phyloP scores from a whole-genome alignment of 2,113 vertebrate genomes.

The Willisornis vidua region DNA sequence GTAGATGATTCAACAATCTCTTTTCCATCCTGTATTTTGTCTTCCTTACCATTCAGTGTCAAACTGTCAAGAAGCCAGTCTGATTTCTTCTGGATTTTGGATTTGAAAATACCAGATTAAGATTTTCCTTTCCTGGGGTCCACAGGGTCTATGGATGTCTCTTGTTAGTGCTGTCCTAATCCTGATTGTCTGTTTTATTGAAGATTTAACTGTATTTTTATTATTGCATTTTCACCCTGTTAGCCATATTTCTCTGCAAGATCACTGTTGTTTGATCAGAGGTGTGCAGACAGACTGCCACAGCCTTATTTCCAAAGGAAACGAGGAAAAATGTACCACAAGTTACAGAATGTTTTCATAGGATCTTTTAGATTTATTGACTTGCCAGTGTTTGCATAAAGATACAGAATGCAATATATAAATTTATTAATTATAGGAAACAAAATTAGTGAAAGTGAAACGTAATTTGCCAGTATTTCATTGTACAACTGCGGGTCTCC shows the following conservation, averaged over 20 bases:
- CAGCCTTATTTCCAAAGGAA: neutral
- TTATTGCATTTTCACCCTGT: neutral
- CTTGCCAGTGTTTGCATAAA: neutral
- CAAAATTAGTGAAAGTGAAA: neutral
- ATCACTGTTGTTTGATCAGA: neutral
- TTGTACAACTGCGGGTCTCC: neutral
- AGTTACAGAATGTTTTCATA: neutral
- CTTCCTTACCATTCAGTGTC: neutral
- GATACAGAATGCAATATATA: neutral
- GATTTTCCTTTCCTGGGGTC: neutral
- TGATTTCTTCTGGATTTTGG: neutral
- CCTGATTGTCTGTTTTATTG: neutral
- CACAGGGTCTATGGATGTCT: accelerated
- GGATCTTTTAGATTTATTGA: neutral
- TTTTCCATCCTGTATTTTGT: neutral
- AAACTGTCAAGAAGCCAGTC: neutral
- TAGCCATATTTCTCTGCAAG: neutral
- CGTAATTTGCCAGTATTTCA: neutral
- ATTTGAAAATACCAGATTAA: neutral
- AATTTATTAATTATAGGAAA: neutral
- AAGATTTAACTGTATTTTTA: neutral
- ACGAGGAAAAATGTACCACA: neutral
- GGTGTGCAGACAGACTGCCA: neutral
- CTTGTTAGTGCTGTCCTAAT: neutral
- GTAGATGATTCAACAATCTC: neutral